phyloP scores from a whole-genome alignment of 2,797 vertebrate species.

The Enteromius argenteus region DNA sequence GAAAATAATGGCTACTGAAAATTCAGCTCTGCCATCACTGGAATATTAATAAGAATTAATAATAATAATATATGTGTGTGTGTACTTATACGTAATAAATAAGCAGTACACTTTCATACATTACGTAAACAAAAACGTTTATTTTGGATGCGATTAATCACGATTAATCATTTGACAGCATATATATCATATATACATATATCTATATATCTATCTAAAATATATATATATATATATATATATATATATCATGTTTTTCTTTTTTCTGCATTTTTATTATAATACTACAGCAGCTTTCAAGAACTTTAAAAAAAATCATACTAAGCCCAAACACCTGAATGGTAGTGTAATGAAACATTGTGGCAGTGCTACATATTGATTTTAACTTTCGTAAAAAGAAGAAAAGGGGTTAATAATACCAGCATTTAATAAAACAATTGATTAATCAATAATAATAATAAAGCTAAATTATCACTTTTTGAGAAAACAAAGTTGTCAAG shows the following conservation, averaged over 20 bases:
- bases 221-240: no score
- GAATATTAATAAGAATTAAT: no score
- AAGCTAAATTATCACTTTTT: slow-evolving; percentile 14
- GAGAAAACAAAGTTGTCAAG: slow-evolving; percentile 72
- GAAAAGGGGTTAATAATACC: neutral
- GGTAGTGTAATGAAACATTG: neutral
- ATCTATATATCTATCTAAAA: no score
- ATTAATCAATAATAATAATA: neutral
- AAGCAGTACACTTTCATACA: no score
- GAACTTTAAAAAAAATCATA: neutral
- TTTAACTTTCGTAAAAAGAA: neutral
- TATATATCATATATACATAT: no score
- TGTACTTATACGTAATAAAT: no score
- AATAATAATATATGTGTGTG: no score
- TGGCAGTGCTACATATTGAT: neutral
- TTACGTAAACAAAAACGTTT: no score
- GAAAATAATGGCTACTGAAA: no score
- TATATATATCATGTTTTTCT: neutral
- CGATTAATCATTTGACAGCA: no score
- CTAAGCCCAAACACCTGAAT: neutral
- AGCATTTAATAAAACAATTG: neutral
- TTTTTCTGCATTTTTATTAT: neutral
- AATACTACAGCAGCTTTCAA: neutral
- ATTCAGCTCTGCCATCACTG: no score
- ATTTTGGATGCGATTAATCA: no score